A percentile compares a stretch with the other conserved stretches of the same genome.
Conservation (phyloP, 64 coral and sea anemone genomes). For the Catalaphyllia jardinei region DNA sequence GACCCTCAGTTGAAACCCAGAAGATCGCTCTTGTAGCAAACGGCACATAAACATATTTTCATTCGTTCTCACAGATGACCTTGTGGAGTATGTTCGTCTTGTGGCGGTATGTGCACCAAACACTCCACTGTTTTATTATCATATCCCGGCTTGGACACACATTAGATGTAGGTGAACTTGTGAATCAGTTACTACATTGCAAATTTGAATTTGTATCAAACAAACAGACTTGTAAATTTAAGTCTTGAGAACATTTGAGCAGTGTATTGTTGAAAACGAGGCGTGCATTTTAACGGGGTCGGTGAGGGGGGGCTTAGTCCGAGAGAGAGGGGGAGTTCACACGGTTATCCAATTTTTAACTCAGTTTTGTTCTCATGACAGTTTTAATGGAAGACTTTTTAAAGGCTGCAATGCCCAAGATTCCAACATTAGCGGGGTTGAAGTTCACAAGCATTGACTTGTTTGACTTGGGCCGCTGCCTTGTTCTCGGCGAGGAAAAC, state of each 20-base stretch:
- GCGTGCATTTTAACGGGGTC: too few relatives aligned
- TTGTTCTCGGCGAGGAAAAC: slow-evolving; percentile 40
- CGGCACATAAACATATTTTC: neutral
- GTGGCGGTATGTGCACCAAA: slow-evolving; percentile 45
- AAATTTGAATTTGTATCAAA: neutral
- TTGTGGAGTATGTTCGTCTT: slow-evolving; percentile 67
- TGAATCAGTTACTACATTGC: too few relatives aligned
- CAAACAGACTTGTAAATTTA: neutral
- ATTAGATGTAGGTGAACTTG: slow-evolving; percentile 42
- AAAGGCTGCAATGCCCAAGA: slow-evolving; percentile 34
- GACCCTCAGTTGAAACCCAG: too few relatives aligned
- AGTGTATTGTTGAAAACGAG: too few relatives aligned
- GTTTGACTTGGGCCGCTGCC: slow-evolving; percentile 57
- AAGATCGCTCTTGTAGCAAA: too few relatives aligned
- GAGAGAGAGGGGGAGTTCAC: too few relatives aligned
- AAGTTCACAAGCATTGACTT: slow-evolving; percentile 56
- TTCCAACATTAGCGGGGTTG: slow-evolving; percentile 64
- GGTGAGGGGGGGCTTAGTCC: too few relatives aligned
- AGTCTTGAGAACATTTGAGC: too few relatives aligned
- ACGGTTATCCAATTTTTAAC: neutral
- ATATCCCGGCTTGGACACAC: slow-evolving; percentile 54
- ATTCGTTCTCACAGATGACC: slow-evolving; percentile 39
- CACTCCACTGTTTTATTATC: slow-evolving; percentile 67
- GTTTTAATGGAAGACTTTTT: slow-evolving; percentile 74
- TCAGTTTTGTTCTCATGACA: neutral